These are phyloP conservation scores for Eulemur rufifrons DNA, from an alignment of 2,113 vertebrate genomes.

Conservation along the genomic window DNA sequence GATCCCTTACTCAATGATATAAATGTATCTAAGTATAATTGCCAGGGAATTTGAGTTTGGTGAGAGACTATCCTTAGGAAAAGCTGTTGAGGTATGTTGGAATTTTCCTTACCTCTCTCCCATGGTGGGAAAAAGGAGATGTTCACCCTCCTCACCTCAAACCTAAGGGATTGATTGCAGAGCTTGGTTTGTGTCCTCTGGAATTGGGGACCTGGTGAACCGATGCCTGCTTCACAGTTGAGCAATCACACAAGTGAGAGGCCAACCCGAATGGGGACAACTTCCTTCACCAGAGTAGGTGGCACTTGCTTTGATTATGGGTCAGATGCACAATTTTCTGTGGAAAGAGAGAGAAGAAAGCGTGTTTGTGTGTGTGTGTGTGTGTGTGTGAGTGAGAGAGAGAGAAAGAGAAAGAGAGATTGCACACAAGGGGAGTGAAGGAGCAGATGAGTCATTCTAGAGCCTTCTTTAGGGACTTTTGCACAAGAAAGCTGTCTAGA, in stretches of 20 bases:
- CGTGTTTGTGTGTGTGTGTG: no score
- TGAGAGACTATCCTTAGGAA: neutral
- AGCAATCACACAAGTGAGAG: neutral
- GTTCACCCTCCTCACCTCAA: rapidly evolving
- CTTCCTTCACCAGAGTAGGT: neutral
- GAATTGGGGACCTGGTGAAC: neutral
- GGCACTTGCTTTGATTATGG: neutral
- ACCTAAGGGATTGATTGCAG: neutral
- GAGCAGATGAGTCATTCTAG: neutral
- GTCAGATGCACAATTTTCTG: neutral
- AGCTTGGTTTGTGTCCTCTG: neutral
- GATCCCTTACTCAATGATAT: neutral
- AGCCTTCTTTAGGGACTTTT: neutral
- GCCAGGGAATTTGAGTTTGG: neutral
- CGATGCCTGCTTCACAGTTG: neutral
- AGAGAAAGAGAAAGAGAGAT: neutral
- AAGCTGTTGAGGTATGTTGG: neutral
- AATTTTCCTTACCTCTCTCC: neutral
- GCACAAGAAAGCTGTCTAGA: no score
- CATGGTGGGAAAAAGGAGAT: neutral
- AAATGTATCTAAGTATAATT: neutral
- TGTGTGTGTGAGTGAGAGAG: neutral
- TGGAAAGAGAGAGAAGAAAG: neutral
- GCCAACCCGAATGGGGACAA: no score
- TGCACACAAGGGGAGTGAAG: rapidly evolving